Base-by-base conservation (phyloP, 2,888 invertebrate genomes). In the Caenorhabditis wallacei region DNA sequence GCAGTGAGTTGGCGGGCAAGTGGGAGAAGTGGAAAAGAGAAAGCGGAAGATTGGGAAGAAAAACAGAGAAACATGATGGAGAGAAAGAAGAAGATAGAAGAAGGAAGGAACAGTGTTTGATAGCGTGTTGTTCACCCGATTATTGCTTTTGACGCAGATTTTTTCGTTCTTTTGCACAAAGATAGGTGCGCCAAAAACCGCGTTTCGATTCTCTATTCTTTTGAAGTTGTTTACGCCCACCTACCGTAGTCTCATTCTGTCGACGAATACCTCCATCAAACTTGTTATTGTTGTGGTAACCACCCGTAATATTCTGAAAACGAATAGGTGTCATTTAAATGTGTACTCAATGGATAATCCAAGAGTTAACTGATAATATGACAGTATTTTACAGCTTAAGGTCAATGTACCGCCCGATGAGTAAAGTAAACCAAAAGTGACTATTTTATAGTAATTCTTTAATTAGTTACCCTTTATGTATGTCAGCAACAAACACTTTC, bases 181-280 rank as follows among this genome's bases (percentile, higher is more conserved):
- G 13, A 68, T 51, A 37, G 66, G 54, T 56, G 54, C 30, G 56
- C 24, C 68, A 37, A 13, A 20, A 20, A 20, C 16, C 43, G 63
- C 26, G 48, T 46, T 43, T 16, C 20, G 43, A 61, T n/a, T n/a
- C 40, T 16, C 61, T n/a, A 1, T 1, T 16, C 35, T 13, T 18
- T 37, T 57, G 7, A 43, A 18, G 35, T 5, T 54, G 53, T 40
- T 54, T 68, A 35, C 51, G 2, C 18, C 13, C 13, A 72, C 75
- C 0, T 46, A 76, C 76, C 76, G 76, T 76, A 69, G 57, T 76
- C 53, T 76, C 76, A 40, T 69, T 76, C n/a, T 66, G 57, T 24
- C 68, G n/a, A 0, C 68, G 59, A 26, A 35, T 59, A 16, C 1
- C 20, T 30, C 63, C 63, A 1, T 51, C 74, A 20, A 43, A 63